Base-by-base conservation (phyloP, 2,113 vertebrate species). In the Gallinago undulata region DNA sequence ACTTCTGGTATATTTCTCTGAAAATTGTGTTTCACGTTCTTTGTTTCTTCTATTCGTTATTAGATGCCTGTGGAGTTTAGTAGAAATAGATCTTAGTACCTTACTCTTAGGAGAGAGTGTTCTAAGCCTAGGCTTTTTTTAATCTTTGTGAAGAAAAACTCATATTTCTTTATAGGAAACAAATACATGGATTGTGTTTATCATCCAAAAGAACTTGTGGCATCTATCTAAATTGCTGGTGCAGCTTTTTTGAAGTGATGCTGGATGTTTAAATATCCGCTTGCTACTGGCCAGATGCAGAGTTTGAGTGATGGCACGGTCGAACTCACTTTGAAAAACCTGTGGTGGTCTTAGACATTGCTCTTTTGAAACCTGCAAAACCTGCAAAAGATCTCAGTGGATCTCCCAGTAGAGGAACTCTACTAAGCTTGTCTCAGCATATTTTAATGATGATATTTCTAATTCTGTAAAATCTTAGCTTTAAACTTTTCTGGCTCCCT, bases 141-240 rank as follows among this genome's bases (percentile, higher is more conserved):
- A 1, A 22, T 48, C 16, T 51, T 28, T 57, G 17, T 63, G 47
- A 77, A 75, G 33, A 30, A 78, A 60, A 86, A 2, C 2, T 33
- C 0, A 0, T 19, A 0, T 69, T 62, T 78, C 12, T 74, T 50
- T 15, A 24, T 19, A 59, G 19, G 11, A 75, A 63, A 13, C 3
- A 69, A 90, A 70, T 24, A 31, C 4, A 23, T 4, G 19, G 30
- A 5, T 76, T 35, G 8, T 66, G 28, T 66, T 39, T 50, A 28
- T 48, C 14, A 47, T 21, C 50, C 31, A 7, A 17, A 67, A 67
- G 31, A 59, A 18, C 7, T 73, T 7, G 1, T 7, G 35, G 21
- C 33, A 55, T 83, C 45, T 53, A 18, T 28, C 33, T 31, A 25
- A 68, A 56, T 41, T 69, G 39, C n/a, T 79, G 70, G 18, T 55